phyloP scores from a whole-genome alignment of 1,140 invertebrate genomes.

The Linepithema humile region DNA sequence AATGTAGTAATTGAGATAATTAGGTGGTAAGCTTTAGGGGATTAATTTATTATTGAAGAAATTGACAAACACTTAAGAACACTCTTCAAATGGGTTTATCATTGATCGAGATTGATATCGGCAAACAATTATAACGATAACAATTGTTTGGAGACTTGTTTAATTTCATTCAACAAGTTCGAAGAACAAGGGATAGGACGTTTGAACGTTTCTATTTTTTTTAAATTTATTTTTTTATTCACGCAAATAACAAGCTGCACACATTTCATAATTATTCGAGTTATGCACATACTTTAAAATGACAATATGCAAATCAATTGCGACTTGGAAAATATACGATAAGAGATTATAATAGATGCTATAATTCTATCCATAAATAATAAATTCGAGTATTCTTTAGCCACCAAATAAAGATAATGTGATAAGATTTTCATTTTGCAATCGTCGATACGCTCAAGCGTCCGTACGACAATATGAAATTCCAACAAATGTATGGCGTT shows the following conservation, averaged over 20 bases:
- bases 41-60: conserved; percentile 24
- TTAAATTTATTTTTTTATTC: not conserved
- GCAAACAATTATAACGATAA: conserved; percentile 17
- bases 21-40: not conserved
- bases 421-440: conserved; percentile 15
- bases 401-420: not conserved
- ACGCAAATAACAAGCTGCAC: not conserved
- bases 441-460: conserved; percentile 55
- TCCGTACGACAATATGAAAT: conserved; percentile 34
- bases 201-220: conserved; percentile 8
- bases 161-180: not conserved
- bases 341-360: not conserved
- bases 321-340: not conserved
- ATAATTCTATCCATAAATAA: not conserved
- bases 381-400: conserved; percentile 4
- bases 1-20: not conserved
- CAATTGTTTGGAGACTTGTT: not conserved
- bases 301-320: not conserved
- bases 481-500: conserved; percentile 34
- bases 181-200: not conserved
- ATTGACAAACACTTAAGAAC: not conserved
- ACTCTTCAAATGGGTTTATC: not conserved
- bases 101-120: conserved; percentile 11
- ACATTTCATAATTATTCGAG: not conserved
- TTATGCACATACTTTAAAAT: not conserved